A percentile compares a stretch with the other conserved stretches of the same genome.
Evolutionary conservation across 2,888 invertebrate species (phyloP).

Genomic region (Drosophila mettleri): DNA sequence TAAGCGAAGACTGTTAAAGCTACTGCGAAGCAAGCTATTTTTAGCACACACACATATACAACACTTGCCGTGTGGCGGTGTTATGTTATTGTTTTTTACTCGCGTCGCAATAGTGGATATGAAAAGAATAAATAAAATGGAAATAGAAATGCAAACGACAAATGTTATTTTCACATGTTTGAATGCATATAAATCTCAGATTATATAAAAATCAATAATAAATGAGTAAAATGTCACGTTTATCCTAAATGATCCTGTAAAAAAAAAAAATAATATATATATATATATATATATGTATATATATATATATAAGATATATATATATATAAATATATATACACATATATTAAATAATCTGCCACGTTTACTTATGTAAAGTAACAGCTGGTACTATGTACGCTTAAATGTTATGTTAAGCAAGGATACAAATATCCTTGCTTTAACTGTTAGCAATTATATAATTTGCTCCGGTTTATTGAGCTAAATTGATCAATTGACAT

Average conservation of each 20-base stretch:
- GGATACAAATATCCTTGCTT: slow-evolving; percentile 5
- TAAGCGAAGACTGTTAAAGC: slow-evolving; percentile 19
- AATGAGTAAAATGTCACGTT: slow-evolving; percentile 32
- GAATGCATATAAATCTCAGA: not conserved
- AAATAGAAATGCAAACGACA: slow-evolving; percentile 7
- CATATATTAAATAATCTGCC: not conserved
- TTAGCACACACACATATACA: slow-evolving; percentile 29
- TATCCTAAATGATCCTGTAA: not conserved
- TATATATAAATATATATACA: not conserved
- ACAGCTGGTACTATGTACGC: not conserved
- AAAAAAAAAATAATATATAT: no score
- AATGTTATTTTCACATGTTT: not conserved
- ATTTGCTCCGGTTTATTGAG: slow-evolving; percentile 9
- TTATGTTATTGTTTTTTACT: slow-evolving; percentile 13
- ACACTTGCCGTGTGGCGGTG: slow-evolving; percentile 7
- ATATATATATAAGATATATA: not conserved
- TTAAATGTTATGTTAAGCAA: not conserved
- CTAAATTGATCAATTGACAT: slow-evolving; percentile 26
- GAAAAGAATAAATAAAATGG: not conserved
- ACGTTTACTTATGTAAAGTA: slow-evolving; percentile 1
- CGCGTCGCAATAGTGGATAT: slow-evolving; percentile 29
- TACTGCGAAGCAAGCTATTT: slow-evolving; percentile 50
- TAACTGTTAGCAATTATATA: slow-evolving; percentile 45
- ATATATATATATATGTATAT: not conserved
- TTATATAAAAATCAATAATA: slow-evolving; percentile 15